Evolutionary conservation across 2,797 vertebrate genomes (phyloP), one percentile per base, ranked within the genome.

Genomic region (Picus viridis): DNA sequence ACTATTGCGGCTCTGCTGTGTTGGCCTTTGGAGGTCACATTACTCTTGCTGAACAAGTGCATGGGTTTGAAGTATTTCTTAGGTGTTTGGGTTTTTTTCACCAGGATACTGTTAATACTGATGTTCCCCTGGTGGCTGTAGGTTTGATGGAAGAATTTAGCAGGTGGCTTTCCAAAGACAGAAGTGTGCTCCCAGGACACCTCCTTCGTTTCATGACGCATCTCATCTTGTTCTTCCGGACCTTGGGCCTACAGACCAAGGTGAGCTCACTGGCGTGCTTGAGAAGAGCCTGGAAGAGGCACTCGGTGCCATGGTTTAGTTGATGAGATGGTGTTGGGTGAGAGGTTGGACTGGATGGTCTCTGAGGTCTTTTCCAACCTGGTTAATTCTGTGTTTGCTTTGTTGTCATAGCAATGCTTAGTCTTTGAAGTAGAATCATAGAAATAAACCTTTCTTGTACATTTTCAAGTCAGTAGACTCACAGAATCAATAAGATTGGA

Each of bases 161-260:
- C 94, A 98, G 98, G 96, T 99, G 99, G 99, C 97, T 99, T 86
- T 97, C 97, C 63, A 98, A 96, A 89, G 97, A 97, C 78, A 98
- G 98, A 93, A 97, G 96, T 30, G 92, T 92, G 83, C 98, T 99
- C 67, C 99, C 99, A n/a, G 98, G 98, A 43, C 99, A 99, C 91
- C 98, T 99, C 49, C 98, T 99, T 90, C 98, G 99, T 57, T 99
- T 99, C 96, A 99, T 99, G 99, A 98, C 98, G 4, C 99, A 99
- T 95, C 98, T 99, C 29, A 97, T 99, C 95, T 96, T 99, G 92
- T 99, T 99, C 95, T 99, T 99, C 96, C 98, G 98, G n/a, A 98
- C 98, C 32, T 96, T 99, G 96, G 99, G 99, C 63, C 98, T 99
- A 63, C 98, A 98, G 24, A 98, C 98, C 47, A 99, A 99, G 98